phyloP scores from a whole-genome alignment of 2,113 vertebrate species.

The Megalops atlanticus region DNA sequence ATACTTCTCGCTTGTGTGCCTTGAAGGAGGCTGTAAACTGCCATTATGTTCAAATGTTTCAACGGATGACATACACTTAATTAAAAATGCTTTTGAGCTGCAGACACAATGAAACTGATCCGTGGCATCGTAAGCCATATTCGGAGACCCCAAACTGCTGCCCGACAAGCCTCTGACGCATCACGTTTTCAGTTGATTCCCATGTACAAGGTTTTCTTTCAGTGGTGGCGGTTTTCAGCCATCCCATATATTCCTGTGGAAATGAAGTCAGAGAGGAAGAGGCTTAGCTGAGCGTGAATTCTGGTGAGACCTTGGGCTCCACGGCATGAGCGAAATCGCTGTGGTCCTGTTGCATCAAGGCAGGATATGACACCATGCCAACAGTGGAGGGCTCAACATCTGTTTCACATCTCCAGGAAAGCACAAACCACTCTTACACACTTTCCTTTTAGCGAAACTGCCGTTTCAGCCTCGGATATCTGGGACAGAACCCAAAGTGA shows the following conservation, averaged over 20 bases:
- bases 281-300: slow-evolving; percentile 9
- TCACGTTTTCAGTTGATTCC: slow-evolving; percentile 8
- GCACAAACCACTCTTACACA: slow-evolving; percentile 23
- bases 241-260: background rate
- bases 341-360: slow-evolving; percentile 40
- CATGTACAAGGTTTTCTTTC: background rate
- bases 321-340: slow-evolving; percentile 10
- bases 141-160: background rate
- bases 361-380: slow-evolving; percentile 39
- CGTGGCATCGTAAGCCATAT: background rate
- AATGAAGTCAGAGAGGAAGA: background rate
- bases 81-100: background rate
- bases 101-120: background rate
- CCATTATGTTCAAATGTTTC: background rate
- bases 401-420: slow-evolving; percentile 53
- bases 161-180: background rate
- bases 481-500: background rate
- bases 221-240: background rate
- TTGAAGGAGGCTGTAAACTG: background rate
- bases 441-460: background rate
- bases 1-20: background rate
- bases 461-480: slow-evolving; percentile 29
- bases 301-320: slow-evolving; percentile 19
- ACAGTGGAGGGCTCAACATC: slow-evolving; percentile 55
- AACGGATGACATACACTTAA: background rate